These are phyloP conservation scores for Balearica regulorum DNA, from an alignment of 2,797 vertebrate genomes.

Conservation along the genomic window DNA sequence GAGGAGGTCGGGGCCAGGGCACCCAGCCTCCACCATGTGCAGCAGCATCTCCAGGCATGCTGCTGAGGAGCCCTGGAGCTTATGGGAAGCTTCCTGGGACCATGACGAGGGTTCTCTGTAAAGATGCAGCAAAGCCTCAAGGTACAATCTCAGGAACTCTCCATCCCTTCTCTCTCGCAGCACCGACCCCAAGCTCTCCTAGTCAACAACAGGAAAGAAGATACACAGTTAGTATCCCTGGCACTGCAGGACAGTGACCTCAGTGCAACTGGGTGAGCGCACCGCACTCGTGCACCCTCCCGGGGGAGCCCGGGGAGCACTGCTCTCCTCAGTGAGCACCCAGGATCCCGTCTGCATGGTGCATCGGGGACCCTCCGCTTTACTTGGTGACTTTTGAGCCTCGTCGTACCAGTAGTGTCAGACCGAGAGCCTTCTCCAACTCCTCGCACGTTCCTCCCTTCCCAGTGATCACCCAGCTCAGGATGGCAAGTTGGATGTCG, in stretches of 20 bases:
- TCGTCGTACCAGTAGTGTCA: constrained; percentile 75
- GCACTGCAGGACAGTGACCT: neutral
- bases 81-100: neutral
- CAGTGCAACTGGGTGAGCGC: neutral
- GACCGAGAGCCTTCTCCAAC: constrained; percentile 54
- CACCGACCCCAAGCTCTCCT: constrained; percentile 75
- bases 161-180: constrained; percentile 63
- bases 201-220: neutral
- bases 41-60: constrained; percentile 78
- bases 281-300: neutral
- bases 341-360: accelerated
- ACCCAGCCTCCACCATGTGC: constrained; percentile 70
- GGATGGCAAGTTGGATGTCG: constrained; percentile 72
- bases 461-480: constrained; percentile 72
- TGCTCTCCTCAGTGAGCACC: neutral
- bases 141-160: constrained; percentile 76
- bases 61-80: neutral
- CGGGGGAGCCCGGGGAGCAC: neutral
- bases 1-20: constrained; percentile 77
- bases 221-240: neutral
- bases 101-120: neutral
- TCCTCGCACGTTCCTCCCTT: neutral
- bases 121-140: constrained; percentile 76
- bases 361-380: neutral
- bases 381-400: neutral